These are phyloP conservation scores for Lagocephalus sceleratus DNA, from an alignment of 2,797 vertebrate species.

Conservation along the genomic window DNA sequence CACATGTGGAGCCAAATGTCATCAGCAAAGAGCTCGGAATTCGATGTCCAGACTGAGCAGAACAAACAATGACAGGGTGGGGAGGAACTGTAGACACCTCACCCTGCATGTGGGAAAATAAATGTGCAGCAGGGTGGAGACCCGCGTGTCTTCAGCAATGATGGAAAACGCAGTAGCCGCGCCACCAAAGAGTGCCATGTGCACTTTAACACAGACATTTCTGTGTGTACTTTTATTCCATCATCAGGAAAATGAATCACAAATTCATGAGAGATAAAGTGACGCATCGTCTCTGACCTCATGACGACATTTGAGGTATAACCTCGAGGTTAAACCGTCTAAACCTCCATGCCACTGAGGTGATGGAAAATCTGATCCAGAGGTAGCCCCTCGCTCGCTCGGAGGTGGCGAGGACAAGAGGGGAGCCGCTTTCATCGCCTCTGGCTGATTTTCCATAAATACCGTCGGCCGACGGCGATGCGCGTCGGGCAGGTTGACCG, in stretches of 20 bases:
- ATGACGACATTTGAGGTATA: conserved; percentile 46
- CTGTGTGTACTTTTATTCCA: conserved; percentile 45
- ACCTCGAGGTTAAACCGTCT: conserved; percentile 57
- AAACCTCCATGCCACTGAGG: conserved; percentile 57
- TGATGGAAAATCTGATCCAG: conserved; percentile 66
- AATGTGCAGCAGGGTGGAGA: conserved; percentile 77
- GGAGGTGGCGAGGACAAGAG: conserved; percentile 50
- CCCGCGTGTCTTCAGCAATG: conserved; percentile 73
- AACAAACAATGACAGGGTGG: conserved; percentile 79
- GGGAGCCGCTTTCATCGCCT: conserved; percentile 69
- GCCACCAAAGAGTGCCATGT: conserved; percentile 52
- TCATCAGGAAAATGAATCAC: conserved; percentile 51
- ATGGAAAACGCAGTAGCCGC: conserved; percentile 72
- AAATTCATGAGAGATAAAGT: conserved; percentile 47
- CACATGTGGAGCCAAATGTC: conserved; percentile 32
- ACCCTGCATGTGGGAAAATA: conserved; percentile 83
- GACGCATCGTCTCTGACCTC: conserved; percentile 40
- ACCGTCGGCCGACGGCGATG: conserved; percentile 53
- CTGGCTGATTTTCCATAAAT: conserved; percentile 69
- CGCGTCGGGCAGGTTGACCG: conserved; percentile 54
- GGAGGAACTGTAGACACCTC: conserved; percentile 80
- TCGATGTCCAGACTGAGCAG: conserved; percentile 77
- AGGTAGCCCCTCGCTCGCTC: background rate
- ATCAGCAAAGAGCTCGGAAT: conserved; percentile 45
- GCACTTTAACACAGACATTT: conserved; percentile 67